Evolutionary conservation across 2,888 invertebrate genomes (phyloP).

Genomic region (Sphecodes monilicornis): DNA sequence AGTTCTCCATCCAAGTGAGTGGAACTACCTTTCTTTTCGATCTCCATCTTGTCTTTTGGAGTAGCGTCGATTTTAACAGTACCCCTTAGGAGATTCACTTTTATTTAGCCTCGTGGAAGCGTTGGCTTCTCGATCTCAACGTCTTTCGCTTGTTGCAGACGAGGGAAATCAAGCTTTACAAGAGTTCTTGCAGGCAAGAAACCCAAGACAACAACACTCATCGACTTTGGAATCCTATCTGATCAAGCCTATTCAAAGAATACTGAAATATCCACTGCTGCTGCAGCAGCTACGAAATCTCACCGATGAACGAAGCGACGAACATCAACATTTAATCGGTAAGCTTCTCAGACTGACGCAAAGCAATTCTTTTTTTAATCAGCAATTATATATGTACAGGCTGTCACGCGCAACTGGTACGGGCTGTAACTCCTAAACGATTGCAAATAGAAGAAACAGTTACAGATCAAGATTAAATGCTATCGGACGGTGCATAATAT

Average conservation of each 20-base stretch:
- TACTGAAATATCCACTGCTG: constrained; percentile 97
- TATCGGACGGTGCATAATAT: no score
- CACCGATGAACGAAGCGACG: constrained; percentile 96
- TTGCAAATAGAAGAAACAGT: no score
- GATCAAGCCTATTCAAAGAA: constrained; percentile 99
- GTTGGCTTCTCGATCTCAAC: neutral
- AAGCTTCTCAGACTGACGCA: constrained; percentile 69
- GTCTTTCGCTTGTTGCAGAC: constrained; percentile 86
- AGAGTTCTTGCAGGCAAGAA: constrained; percentile 96
- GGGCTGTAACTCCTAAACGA: no score
- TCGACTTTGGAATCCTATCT: constrained; percentile 98
- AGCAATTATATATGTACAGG: no score
- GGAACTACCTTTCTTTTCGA: neutral
- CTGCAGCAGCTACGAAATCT: constrained; percentile 97
- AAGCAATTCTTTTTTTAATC: neutral
- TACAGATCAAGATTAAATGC: no score
- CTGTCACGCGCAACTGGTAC: no score
- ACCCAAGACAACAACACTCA: constrained; percentile 98
- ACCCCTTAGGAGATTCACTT: neutral
- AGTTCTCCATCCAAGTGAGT: constrained; percentile 98
- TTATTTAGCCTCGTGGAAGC: neutral
- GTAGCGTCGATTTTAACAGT: neutral
- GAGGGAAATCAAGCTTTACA: constrained; percentile 98
- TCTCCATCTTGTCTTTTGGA: neutral
- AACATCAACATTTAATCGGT: constrained; percentile 97